Evolutionary conservation across 2,888 invertebrate species (phyloP), one percentile per base, ranked within the genome.

Genomic region (Polietes domitor): DNA sequence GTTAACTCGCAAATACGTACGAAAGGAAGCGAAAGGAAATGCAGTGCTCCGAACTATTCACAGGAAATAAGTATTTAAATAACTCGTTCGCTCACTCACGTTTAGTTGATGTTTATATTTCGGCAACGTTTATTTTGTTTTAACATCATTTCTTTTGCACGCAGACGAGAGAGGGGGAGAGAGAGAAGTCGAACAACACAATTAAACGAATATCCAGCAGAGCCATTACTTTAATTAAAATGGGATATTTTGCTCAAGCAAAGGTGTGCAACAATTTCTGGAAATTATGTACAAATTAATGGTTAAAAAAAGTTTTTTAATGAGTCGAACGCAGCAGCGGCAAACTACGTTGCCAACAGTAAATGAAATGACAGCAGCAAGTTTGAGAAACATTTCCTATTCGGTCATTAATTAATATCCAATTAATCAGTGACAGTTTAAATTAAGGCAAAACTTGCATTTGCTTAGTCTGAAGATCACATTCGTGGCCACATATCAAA

Each of bases 1-100:
- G 32, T 78, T 82, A 26, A 78, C 55, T 71, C 47, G 15, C 43
- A 65, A 65, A 61, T 43, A 71, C 26, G 15, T 10, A 58, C 58
- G 21, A 37, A 77, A 32, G 32, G 32, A 32, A 41, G 41, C 12
- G 12, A 41, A 32, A 32, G 32, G 7, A 32, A 32, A 32, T 41
- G 41, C 41, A 12, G 47, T 47, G 47, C 47, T 9, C 43, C 24
- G 17, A 71, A 43, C 37, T 43, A 15, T 71, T 78, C 63, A 53
- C 37, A 61, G 70, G 53, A 74, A 82, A 63, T 50, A 73, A 70
- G 58, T 74, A 68, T 72, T 77, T 73, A 21, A 70, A 10, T 21
- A 43, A 43, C 68, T 65, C 63, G 24, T 61, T 61, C 26, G 21
- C 65, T 65, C 19, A 0, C 21, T 0, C 2, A 1, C 37, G 17